These are phyloP conservation scores for Diogma glabrata DNA, from an alignment of 2,888 invertebrate genomes.

Conservation along the genomic window DNA sequence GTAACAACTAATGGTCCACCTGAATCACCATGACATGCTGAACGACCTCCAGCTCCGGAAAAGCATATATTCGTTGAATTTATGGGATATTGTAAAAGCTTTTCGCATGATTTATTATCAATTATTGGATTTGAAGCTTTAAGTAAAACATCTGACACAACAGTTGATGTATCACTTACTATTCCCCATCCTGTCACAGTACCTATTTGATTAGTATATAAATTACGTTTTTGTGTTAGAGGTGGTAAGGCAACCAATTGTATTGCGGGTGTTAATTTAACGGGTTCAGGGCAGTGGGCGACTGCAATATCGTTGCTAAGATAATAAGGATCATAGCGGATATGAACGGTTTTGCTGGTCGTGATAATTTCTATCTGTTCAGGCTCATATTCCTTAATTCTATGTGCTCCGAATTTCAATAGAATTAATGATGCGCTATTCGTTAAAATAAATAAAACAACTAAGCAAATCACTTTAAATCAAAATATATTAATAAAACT, in stretches of 20 bases:
- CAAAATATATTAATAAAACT: neutral
- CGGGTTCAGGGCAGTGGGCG: neutral
- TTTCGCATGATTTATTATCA: neutral
- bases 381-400: too few species aligned
- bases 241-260: neutral
- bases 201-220: conserved; percentile 1
- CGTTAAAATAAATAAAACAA: too few species aligned
- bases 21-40: conserved; percentile 30
- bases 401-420: too few species aligned
- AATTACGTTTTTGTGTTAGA: neutral
- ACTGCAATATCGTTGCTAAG: conserved; percentile 8
- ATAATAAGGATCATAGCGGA: neutral
- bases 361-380: neutral
- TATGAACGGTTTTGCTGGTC: neutral
- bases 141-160: neutral
- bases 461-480: too few species aligned
- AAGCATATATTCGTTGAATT: conserved; percentile 24
- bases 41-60: conserved; percentile 22
- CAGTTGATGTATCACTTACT: neutral
- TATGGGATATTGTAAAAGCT: neutral
- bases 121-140: neutral
- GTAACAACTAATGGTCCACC: conserved; percentile 26
- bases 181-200: conserved; percentile 5
- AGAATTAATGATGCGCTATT: too few species aligned
- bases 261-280: neutral